phyloP scores from a whole-genome alignment of 2,888 invertebrate species.

The Eupeodes latifasciatus region DNA sequence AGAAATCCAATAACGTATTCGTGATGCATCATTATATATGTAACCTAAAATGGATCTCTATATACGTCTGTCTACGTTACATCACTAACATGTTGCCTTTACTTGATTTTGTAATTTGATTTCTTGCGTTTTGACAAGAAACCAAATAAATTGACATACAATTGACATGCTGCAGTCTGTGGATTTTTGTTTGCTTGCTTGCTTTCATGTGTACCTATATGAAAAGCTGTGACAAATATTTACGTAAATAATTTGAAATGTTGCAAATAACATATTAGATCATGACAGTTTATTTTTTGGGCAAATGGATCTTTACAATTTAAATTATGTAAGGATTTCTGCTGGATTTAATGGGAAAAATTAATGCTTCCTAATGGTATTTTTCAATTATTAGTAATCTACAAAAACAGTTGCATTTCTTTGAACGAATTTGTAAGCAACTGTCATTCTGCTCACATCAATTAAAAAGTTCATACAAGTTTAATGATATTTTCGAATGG shows the following conservation, averaged over 20 bases:
- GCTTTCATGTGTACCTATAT: background rate
- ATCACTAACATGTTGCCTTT: slow-evolving; percentile 37
- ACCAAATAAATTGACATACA: slow-evolving; percentile 67
- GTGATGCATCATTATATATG: slow-evolving; percentile 37
- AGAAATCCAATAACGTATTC: slow-evolving; percentile 63
- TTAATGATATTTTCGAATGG: too few species aligned
- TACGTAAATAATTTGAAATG: background rate
- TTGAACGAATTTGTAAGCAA: too few species aligned
- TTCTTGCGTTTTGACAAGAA: slow-evolving; percentile 70
- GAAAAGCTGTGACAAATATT: too few species aligned
- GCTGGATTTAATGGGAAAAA: too few species aligned
- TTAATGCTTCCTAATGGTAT: too few species aligned
- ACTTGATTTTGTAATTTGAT: slow-evolving; percentile 62
- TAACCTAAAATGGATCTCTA: background rate
- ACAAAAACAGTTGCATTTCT: too few species aligned
- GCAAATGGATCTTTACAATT: background rate
- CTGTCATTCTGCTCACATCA: too few species aligned
- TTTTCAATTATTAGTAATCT: too few species aligned
- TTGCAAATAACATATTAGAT: background rate
- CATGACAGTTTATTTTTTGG: background rate
- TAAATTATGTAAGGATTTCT: too few species aligned
- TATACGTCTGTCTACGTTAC: background rate
- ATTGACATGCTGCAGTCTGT: slow-evolving; percentile 44
- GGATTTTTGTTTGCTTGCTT: background rate
- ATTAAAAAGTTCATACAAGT: too few species aligned